phyloP scores from a whole-genome alignment of 2,797 vertebrate species.

The Philypnodon macrostomus region DNA sequence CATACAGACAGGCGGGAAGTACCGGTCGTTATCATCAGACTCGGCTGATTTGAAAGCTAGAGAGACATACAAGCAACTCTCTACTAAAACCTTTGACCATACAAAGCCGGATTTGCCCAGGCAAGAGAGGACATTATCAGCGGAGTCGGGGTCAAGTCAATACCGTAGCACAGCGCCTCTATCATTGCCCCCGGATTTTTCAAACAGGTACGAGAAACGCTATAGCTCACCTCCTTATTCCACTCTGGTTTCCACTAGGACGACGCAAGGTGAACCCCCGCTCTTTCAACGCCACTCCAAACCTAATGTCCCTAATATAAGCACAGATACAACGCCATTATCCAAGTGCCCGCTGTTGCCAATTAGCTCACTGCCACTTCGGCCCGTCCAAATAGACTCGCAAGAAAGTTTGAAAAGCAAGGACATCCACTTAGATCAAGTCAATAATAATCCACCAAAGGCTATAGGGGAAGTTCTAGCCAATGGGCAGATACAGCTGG shows the following conservation, averaged over 20 bases:
- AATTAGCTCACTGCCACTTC: conserved; percentile 9
- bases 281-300: conserved; percentile 31
- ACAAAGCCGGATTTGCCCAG: conserved; percentile 21
- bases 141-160: conserved; percentile 42
- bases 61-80: conserved; percentile 27
- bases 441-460: conserved; percentile 32
- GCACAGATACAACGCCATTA: background rate
- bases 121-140: conserved; percentile 44
- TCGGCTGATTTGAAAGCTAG: conserved; percentile 30
- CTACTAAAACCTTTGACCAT: conserved; percentile 41
- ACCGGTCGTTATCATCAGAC: conserved; percentile 53
- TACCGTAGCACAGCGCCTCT: conserved; percentile 27
- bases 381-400: conserved; percentile 14
- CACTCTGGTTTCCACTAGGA: conserved; percentile 67
- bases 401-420: conserved; percentile 12
- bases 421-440: conserved; percentile 23
- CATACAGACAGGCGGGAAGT: conserved; percentile 44
- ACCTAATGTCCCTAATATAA: conserved; percentile 21
- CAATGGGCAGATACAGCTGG: conserved; percentile 35
- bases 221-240: conserved; percentile 75
- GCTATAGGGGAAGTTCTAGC: conserved; percentile 9
- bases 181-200: conserved; percentile 63
- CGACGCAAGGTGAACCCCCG: conserved; percentile 46
- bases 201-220: conserved; percentile 55
- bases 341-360: conserved; percentile 25